phyloP scores from a whole-genome alignment of 2,888 invertebrate species.

The Electrophaes corylata region DNA sequence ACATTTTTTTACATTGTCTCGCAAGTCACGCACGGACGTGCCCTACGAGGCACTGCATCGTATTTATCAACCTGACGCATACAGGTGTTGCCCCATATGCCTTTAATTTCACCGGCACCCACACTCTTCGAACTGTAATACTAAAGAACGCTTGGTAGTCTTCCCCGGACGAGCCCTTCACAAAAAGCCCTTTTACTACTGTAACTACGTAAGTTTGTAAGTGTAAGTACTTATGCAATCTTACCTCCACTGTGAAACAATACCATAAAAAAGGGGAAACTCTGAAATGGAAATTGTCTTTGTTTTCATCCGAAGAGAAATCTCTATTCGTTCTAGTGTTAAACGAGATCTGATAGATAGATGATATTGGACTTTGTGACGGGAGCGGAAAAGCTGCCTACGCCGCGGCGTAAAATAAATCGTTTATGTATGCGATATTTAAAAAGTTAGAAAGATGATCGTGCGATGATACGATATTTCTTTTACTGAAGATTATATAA shows the following conservation, averaged over 20 bases:
- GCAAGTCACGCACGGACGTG: too few species aligned
- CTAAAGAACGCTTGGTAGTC: too few species aligned
- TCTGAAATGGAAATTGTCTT: slow-evolving; percentile 44
- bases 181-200: too few species aligned
- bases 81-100: too few species aligned
- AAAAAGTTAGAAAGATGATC: slow-evolving; percentile 41
- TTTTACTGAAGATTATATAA: background rate
- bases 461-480: slow-evolving; percentile 32
- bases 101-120: too few species aligned
- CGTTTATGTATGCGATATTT: slow-evolving; percentile 18
- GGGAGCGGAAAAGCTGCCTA: slow-evolving; percentile 27
- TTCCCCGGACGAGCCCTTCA: too few species aligned
- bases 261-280: slow-evolving; percentile 39
- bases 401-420: slow-evolving; percentile 5
- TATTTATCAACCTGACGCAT: too few species aligned
- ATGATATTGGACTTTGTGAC: slow-evolving; percentile 55
- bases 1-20: too few species aligned
- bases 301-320: slow-evolving; percentile 46
- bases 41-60: too few species aligned
- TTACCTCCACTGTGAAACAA: slow-evolving; percentile 35
- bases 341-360: slow-evolving; percentile 57
- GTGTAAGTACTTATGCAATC: too few species aligned
- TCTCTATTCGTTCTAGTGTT: slow-evolving; percentile 55
- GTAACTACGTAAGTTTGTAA: too few species aligned
- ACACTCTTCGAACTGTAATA: too few species aligned